Conservation (phyloP, 2,888 invertebrate genomes). For the Apeira syringaria region DNA sequence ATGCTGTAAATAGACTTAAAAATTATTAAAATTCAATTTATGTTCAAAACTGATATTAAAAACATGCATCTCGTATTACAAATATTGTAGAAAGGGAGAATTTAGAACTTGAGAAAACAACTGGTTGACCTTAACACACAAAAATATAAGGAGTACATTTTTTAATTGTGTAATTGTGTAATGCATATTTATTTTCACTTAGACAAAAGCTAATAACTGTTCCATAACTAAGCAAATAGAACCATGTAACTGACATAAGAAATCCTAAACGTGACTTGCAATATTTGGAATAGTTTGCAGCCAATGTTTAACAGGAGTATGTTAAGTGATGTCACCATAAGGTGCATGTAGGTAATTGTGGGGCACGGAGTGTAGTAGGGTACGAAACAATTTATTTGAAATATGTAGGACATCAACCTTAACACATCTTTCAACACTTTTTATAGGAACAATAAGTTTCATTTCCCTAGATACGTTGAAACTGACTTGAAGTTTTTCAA, state of each 20-base stretch:
- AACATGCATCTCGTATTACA: too few species aligned
- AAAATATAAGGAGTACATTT: background rate
- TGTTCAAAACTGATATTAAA: too few species aligned
- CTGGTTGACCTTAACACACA: background rate
- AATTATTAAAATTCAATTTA: too few species aligned
- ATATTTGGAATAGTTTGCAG: conserved; percentile 39
- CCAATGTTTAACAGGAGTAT: conserved; percentile 46
- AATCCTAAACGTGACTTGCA: conserved; percentile 39
- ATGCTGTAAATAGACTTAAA: too few species aligned
- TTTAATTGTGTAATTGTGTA: background rate
- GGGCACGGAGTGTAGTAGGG: conserved; percentile 25
- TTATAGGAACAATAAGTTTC: background rate
- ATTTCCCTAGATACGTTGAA: background rate
- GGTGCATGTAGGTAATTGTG: conserved; percentile 23
- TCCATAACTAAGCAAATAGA: conserved; percentile 18
- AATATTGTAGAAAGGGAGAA: too few species aligned
- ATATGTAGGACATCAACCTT: too few species aligned
- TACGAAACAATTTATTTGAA: conserved; percentile 13
- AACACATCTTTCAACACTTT: conserved; percentile 13
- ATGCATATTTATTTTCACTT: conserved; percentile 2
- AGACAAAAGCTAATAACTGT: conserved; percentile 4
- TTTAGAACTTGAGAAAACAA: conserved; percentile 1
- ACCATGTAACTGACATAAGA: conserved; percentile 18
- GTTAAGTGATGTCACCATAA: conserved; percentile 55
- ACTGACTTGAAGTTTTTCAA: background rate